Evolutionary conservation across 2,113 vertebrate genomes (phyloP), one percentile per base, ranked within the genome.

Genomic region (Antechinus stuartii): DNA sequence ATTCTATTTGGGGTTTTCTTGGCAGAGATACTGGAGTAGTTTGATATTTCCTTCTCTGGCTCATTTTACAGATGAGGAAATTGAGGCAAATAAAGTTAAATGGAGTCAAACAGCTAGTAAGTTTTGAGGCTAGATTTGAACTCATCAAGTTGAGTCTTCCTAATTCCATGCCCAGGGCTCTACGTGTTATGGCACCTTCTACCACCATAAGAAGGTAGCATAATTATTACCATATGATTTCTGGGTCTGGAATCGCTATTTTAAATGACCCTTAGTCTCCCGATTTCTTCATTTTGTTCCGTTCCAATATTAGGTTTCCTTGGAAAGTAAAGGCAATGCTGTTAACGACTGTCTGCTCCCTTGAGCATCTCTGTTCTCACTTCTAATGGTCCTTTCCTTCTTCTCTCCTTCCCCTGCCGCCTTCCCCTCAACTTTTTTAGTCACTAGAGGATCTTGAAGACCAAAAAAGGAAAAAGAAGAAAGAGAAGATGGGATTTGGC

Each of bases 361-460:
- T 12, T 47, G 3, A 12, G 16, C 91, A 1, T 8, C 0, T 22
- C 4, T 1, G 14, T 1, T 14, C 93, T 0, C 53, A 89, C 76
- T 12, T 89, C 94, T 96, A 50, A 95, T 76, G 4, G 30, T 11
- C 19, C 0, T 90, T 95, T 84, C 96, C 54, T 95, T 93, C 68
- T 91, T 94, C 94, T 95, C 95, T 54, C 30, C 25, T 52, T 56
- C 30, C 52, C n/a, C 90, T 19, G 3, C 54, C 56, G 1, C 89
- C 0, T 0, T 76, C 14, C 61, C 23, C 61, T 54, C 1, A 6
- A 35, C 93, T 53, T 61, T 84, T 19, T 0, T 98, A 99, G 99
- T 99, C 99, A 98, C 99, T 99, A 98, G 99, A 99, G 98, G 99
- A 99, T 98, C 99, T 99, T 98, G 99, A 99, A 98, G 99, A 99